Conservation (phyloP, 1,140 invertebrate species). For the Acyrthosiphon pisum region DNA sequence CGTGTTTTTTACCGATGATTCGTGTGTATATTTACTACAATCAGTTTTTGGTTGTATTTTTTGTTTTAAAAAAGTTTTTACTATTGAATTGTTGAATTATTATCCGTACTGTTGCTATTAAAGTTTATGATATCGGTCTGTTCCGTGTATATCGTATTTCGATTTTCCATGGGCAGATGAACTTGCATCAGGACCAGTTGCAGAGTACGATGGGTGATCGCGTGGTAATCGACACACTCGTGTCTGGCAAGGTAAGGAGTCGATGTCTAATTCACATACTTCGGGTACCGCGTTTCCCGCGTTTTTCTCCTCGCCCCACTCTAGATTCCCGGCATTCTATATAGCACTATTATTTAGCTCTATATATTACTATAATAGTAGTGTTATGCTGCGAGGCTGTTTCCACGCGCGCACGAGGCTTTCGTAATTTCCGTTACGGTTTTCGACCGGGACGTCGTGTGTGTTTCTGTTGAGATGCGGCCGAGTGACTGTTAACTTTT, state of each 20-base stretch:
- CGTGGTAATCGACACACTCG: neutral
- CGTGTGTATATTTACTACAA: neutral
- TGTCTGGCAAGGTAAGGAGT: neutral
- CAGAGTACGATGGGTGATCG: neutral
- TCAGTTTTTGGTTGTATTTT: no score
- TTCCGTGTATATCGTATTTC: neutral
- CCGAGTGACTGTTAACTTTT: constrained; percentile 2
- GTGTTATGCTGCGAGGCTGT: neutral
- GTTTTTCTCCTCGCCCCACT: constrained; percentile 45
- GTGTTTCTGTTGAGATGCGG: neutral
- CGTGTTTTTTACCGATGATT: neutral
- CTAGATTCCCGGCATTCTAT: neutral
- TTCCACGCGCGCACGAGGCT: neutral
- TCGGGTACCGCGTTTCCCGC: constrained; percentile 27
- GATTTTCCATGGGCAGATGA: neutral
- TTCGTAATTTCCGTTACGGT: neutral
- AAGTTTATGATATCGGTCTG: neutral
- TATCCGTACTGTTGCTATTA: neutral
- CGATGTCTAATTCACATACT: neutral
- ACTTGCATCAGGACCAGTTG: neutral
- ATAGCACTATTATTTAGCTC: no score
- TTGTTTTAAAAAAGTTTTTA: neutral
- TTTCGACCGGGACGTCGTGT: no score
- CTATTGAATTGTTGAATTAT: neutral
- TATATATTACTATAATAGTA: no score